These are phyloP conservation scores for Montipora cactus DNA, from an alignment of 64 coral and sea anemone genomes.

Conservation along the genomic window DNA sequence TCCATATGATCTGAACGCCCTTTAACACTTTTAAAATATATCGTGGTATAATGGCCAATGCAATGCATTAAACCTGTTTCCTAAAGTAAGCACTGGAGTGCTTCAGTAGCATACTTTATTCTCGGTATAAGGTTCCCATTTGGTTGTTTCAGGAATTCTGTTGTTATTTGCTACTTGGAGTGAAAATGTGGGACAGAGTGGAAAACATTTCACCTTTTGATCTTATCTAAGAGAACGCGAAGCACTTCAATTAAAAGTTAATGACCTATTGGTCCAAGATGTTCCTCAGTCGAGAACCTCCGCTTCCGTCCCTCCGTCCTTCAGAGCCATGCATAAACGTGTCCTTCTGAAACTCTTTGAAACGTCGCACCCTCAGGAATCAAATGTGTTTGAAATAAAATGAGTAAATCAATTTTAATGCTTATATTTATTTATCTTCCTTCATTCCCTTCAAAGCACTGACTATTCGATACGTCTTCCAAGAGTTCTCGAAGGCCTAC, in stretches of 20 bases:
- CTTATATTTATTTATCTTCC: background rate
- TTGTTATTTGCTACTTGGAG: background rate
- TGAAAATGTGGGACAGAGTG: background rate
- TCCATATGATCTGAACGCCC: background rate
- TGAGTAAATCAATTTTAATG: too few relatives aligned
- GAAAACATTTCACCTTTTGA: slow-evolving; percentile 15
- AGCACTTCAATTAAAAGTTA: background rate
- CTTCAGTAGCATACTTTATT: background rate
- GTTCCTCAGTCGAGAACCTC: background rate
- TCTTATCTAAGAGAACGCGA: background rate
- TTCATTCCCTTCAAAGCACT: slow-evolving; percentile 62
- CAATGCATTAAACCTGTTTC: background rate
- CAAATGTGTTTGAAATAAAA: too few relatives aligned
- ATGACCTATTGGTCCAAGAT: background rate
- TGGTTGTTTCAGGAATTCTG: background rate
- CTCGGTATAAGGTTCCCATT: background rate
- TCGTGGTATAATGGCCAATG: background rate
- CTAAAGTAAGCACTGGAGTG: background rate
- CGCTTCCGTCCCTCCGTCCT: background rate
- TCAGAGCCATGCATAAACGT: too few relatives aligned
- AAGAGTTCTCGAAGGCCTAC: slow-evolving; percentile 59
- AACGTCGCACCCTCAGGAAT: background rate
- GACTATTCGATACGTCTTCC: slow-evolving; percentile 60
- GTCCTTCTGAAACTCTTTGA: background rate
- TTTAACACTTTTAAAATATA: background rate